Percentiles rank a stretch among this genome's conserved stretches.
Evolutionary conservation across 2,113 vertebrate genomes (phyloP).

Genomic region (Phyllopteryx taeniolatus): DNA sequence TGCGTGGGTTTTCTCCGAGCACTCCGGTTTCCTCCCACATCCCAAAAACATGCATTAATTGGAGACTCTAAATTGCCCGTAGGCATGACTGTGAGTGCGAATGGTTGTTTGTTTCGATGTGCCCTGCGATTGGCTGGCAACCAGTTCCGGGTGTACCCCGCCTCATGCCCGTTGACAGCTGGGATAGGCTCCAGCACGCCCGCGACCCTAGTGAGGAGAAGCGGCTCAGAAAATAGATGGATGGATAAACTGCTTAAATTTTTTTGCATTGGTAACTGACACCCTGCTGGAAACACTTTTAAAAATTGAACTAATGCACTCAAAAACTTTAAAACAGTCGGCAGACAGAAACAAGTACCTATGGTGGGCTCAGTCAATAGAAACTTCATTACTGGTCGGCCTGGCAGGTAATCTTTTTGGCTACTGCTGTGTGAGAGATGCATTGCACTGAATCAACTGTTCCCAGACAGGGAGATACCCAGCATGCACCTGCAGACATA

Average conservation of each 20-base stretch:
- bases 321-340: constrained; percentile 54
- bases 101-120: too few species aligned
- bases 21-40: too few species aligned
- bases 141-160: too few species aligned
- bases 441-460: constrained; percentile 61
- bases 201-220: too few species aligned
- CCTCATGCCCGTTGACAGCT: too few species aligned
- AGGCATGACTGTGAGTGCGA: too few species aligned
- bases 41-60: too few species aligned
- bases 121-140: too few species aligned
- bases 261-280: constrained; percentile 39
- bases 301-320: constrained; percentile 53
- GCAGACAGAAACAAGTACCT: constrained; percentile 60
- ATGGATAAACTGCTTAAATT: constrained; percentile 17
- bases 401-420: constrained; percentile 65
- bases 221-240: too few species aligned
- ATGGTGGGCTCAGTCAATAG: constrained; percentile 67
- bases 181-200: too few species aligned
- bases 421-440: constrained; percentile 62
- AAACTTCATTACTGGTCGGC: constrained; percentile 70
- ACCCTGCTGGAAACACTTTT: constrained; percentile 35
- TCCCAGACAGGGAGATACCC: constrained; percentile 54
- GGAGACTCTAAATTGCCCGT: too few species aligned
- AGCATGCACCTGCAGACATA: constrained; percentile 51
- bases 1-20: too few species aligned